phyloP scores from a whole-genome alignment of 2,113 vertebrate species.

The Scalopus aquaticus region DNA sequence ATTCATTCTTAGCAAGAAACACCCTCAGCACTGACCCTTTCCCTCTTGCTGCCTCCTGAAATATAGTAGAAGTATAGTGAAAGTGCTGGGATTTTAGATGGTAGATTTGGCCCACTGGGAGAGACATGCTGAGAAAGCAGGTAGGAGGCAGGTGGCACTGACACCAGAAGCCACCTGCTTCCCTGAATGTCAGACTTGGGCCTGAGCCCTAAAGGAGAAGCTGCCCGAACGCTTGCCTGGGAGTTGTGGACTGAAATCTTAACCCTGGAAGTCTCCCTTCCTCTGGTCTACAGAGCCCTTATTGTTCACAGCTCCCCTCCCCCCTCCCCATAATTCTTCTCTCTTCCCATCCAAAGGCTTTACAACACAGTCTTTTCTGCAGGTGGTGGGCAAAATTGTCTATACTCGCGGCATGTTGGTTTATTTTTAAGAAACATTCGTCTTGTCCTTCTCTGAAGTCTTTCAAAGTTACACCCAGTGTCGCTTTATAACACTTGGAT shows the following conservation, averaged over 20 bases:
- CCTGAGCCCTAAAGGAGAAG: neutral
- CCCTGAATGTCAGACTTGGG: neutral
- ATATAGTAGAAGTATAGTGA: too few relatives aligned
- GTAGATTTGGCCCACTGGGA: neutral
- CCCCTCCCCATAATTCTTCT: neutral
- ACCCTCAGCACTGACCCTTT: neutral
- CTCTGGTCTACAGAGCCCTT: neutral
- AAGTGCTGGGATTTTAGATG: neutral
- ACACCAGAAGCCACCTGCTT: neutral
- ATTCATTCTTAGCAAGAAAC: neutral
- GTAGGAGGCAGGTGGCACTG: neutral
- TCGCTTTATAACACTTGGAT: neutral
- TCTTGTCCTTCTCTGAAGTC: neutral
- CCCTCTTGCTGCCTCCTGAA: neutral
- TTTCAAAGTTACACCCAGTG: neutral
- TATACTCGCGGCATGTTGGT: neutral
- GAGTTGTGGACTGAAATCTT: neutral
- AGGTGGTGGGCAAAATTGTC: neutral
- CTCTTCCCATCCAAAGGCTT: slow-evolving; percentile 14
- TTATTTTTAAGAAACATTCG: neutral
- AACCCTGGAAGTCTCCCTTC: slow-evolving; percentile 28
- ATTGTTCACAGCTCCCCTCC: neutral
- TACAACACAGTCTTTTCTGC: neutral
- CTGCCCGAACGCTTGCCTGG: neutral
- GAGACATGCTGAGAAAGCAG: neutral